A percentile compares a stretch with the other conserved stretches of the same genome.
Conservation (phyloP, 2,113 vertebrate species). For the Toxotes jaculatrix region DNA sequence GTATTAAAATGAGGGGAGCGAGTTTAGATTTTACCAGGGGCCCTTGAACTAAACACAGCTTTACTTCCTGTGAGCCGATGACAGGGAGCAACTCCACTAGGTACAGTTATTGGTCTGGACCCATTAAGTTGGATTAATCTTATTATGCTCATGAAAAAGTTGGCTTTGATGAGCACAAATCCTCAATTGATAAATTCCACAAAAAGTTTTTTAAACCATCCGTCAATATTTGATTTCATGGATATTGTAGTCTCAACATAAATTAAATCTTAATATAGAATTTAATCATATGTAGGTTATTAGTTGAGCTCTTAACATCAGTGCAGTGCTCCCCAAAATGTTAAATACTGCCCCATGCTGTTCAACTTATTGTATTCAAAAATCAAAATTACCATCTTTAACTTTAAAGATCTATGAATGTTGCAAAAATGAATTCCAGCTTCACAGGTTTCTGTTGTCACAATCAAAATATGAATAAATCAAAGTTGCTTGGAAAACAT, state of each 20-base stretch:
- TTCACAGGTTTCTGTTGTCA: too few species aligned
- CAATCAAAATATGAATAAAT: background rate
- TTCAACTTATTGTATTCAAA: background rate
- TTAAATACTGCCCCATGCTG: background rate
- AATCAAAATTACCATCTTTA: background rate
- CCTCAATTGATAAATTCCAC: background rate
- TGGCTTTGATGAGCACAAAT: background rate
- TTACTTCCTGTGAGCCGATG: constrained; percentile 22
- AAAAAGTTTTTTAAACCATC: background rate
- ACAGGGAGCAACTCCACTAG: background rate
- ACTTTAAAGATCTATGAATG: too few species aligned
- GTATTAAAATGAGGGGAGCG: accelerated
- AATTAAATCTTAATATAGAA: background rate
- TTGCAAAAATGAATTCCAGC: too few species aligned
- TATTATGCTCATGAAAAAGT: background rate
- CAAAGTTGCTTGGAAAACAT: background rate
- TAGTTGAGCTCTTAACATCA: background rate
- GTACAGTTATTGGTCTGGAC: too few species aligned
- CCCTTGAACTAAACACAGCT: background rate
- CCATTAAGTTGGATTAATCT: background rate
- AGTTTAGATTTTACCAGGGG: background rate
- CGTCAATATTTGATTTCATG: background rate
- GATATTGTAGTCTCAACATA: background rate
- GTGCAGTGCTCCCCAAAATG: background rate
- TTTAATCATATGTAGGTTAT: background rate